Conservation (phyloP, 2,113 vertebrate genomes). For the Protomyctophum bolini region DNA sequence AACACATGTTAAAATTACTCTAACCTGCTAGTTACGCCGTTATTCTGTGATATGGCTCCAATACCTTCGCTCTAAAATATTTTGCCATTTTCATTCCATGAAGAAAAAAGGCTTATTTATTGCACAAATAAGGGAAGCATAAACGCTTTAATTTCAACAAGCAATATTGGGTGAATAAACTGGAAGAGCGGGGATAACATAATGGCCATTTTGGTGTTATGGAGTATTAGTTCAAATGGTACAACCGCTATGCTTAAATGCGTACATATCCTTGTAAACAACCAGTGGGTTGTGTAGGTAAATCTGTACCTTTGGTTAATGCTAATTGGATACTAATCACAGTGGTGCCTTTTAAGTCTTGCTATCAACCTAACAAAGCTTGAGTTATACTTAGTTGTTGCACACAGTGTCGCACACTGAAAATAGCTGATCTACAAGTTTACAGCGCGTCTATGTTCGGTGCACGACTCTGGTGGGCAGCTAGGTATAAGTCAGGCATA, state of each 20-base stretch:
- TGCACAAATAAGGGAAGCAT: constrained; percentile 59
- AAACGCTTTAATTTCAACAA: constrained; percentile 30
- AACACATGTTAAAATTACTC: constrained; percentile 52
- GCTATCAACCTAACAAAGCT: constrained; percentile 1
- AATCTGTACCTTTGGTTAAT: constrained; percentile 13
- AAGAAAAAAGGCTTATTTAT: constrained; percentile 40
- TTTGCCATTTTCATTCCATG: constrained; percentile 36
- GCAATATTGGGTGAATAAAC: constrained; percentile 28
- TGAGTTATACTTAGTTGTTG: no score
- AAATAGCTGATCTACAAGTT: no score
- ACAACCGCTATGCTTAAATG: background rate
- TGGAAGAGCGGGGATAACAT: constrained; percentile 4
- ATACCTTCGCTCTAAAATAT: constrained; percentile 26
- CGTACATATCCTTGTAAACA: constrained; percentile 8
- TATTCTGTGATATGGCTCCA: constrained; percentile 37
- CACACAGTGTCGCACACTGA: no score
- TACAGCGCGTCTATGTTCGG: no score
- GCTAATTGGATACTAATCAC: constrained; percentile 27
- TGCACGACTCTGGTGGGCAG: no score
- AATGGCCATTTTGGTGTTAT: constrained; percentile 46
- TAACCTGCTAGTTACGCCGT: constrained; percentile 22
- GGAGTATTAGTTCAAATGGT: background rate
- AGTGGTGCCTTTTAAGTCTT: constrained; percentile 24
- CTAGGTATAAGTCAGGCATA: background rate
- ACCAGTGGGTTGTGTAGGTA: background rate